Base-by-base conservation (phyloP, 2,113 vertebrate genomes). In the Anser brachyrhynchus region DNA sequence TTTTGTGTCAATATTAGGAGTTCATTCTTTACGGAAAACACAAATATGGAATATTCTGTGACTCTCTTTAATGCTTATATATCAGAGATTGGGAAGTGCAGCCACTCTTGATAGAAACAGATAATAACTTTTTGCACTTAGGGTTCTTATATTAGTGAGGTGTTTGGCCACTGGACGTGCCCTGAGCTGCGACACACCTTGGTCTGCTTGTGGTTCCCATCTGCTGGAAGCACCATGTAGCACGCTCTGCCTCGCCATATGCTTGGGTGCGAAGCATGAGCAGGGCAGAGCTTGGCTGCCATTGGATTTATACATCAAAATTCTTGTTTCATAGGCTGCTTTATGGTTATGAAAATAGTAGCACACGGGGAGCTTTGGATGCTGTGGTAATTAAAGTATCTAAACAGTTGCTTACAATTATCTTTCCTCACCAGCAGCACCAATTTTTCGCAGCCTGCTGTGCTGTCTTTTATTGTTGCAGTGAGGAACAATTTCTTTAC, bases 361-460 rank as follows among this genome's bases (percentile, higher is more conserved):
- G 23, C 0, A 2, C n/a, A 18, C 15, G 64, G 61, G 52, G 74
- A 86, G 35, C 54, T 89, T 73, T 82, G 84, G 67, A 74, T 92
- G 44, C 73, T 75, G 54, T 52, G 52, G 61, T 67, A 94, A 96
- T 94, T 95, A 92, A 96, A 93, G 92, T 71, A 90, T 55, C 80
- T 59, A 87, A 92, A 79, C 15, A 0, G 2, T 87, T 95, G 61
- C 66, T 95, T 91, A 86, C 62, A 96, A 83, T 96, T 80, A 87
- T 92, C 70, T 94, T 66, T 91, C 70, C 85, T 92, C 51, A 83
- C 83, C 59, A 86, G 88, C 90, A 74, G 66, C 11, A 5, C 91
- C 90, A 55, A 87, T 89, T 94, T 96, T 95, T 81, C 49, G 69
- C 92, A 90, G 91, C 90, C 71, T 90, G 62, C 95, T 96, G 70